Evolutionary conservation across 2,888 invertebrate species (phyloP).

Genomic region (Phaonia tiefii): DNA sequence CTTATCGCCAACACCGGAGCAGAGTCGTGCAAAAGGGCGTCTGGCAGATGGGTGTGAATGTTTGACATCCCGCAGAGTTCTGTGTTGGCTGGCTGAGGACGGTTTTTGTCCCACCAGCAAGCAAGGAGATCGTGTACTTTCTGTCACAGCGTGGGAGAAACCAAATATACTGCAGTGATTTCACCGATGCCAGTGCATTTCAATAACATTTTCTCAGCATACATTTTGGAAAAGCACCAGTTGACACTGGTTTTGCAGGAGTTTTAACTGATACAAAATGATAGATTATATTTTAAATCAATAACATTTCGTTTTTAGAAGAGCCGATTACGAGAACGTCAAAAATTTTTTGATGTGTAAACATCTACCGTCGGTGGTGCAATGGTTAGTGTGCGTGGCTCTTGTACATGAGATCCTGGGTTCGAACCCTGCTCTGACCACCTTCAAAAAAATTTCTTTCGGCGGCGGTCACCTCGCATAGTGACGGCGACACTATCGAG

Average conservation of each 20-base stretch:
- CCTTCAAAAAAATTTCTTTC: no score
- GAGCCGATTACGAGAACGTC: no score
- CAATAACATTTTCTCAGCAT: slow-evolving; percentile 46
- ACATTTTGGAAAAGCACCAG: slow-evolving; percentile 19
- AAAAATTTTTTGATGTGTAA: no score
- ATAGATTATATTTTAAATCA: no score
- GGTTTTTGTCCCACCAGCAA: slow-evolving; percentile 34
- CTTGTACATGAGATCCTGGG: no score
- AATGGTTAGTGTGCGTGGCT: no score
- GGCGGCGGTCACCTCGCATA: no score
- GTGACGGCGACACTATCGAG: no score
- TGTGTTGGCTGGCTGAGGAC: slow-evolving; percentile 55
- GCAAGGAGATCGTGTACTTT: slow-evolving; percentile 26
- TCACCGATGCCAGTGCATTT: slow-evolving; percentile 50
- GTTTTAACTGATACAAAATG: no score
- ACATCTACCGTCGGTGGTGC: no score
- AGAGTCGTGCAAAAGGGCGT: slow-evolving; percentile 8
- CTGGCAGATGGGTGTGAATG: neutral
- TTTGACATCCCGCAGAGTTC: slow-evolving; percentile 51
- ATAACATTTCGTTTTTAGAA: no score
- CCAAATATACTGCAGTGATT: slow-evolving; percentile 56
- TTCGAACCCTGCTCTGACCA: no score
- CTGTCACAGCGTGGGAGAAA: slow-evolving; percentile 62
- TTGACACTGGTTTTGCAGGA: slow-evolving; percentile 16
- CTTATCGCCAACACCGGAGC: slow-evolving; percentile 44